Percentiles rank a stretch among this genome's conserved stretches.
phyloP scores from a whole-genome alignment of 2,113 vertebrate genomes.

The Aphyosemion australe region DNA sequence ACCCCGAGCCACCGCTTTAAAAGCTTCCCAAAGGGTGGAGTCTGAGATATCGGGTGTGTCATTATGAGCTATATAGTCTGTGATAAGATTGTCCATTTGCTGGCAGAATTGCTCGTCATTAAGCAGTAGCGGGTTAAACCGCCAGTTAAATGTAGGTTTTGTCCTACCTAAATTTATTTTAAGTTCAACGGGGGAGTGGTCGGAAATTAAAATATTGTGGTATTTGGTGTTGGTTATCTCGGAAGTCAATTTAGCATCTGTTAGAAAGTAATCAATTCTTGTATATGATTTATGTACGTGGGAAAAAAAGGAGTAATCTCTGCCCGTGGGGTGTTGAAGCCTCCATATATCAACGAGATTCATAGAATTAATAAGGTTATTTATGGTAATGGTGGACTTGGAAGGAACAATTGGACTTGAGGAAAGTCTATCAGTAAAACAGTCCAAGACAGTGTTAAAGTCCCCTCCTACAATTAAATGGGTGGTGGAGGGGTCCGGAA shows the following conservation, averaged over 20 bases:
- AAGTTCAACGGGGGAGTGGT: not conserved
- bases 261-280: no score
- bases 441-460: not conserved
- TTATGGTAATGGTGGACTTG: not conserved
- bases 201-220: no score
- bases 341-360: not conserved
- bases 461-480: not conserved
- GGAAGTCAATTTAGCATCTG: no score
- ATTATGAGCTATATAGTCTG: no score
- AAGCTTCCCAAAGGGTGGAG: constrained; percentile 6
- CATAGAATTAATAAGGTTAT: not conserved
- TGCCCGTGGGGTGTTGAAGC: not conserved
- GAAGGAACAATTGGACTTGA: not conserved
- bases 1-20: not conserved
- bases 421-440: not conserved
- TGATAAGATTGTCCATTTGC: no score
- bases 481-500: not conserved
- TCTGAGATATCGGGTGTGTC: not conserved
- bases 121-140: no score
- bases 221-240: no score
- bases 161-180: no score
- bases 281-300: not conserved
- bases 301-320: not conserved
- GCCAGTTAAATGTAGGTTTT: no score
- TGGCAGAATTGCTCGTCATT: no score